Evolutionary conservation across 2,797 vertebrate species (phyloP).

Genomic region (Chaetodon trifasciatus): DNA sequence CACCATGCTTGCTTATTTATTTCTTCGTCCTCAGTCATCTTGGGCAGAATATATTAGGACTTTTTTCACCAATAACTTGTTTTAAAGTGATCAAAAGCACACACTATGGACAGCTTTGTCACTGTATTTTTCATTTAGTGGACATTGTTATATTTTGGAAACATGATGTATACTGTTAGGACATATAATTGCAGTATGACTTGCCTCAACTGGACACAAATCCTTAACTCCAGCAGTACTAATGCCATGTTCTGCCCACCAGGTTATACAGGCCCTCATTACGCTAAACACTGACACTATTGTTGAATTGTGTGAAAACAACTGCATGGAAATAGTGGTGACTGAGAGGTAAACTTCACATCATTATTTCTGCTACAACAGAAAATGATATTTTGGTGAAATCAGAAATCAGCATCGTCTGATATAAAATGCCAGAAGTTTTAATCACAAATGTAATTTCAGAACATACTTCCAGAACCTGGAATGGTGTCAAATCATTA

Average conservation of each 20-base stretch:
- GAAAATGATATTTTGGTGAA: not conserved
- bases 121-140: conserved; percentile 8
- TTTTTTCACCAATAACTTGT: not conserved
- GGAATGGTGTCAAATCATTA: not conserved
- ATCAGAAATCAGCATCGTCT: not conserved
- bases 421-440: not conserved
- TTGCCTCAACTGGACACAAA: conserved; percentile 9
- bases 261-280: conserved; percentile 15
- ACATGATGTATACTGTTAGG: not conserved
- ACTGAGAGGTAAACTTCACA: conserved; percentile 19
- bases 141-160: conserved; percentile 8
- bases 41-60: not conserved
- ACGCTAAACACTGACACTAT: conserved; percentile 7
- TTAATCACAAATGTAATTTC: conserved; percentile 1
- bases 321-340: not conserved
- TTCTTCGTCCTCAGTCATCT: not conserved
- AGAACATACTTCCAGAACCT: not conserved
- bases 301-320: conserved; percentile 26
- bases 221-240: not conserved
- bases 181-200: not conserved
- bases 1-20: conserved; percentile 1
- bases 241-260: not conserved
- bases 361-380: conserved; percentile 20
- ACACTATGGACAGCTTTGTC: not conserved
- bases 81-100: conserved; percentile 13